Evolutionary conservation across 2,797 vertebrate species (phyloP).

Genomic region (Denticeps clupeoides): DNA sequence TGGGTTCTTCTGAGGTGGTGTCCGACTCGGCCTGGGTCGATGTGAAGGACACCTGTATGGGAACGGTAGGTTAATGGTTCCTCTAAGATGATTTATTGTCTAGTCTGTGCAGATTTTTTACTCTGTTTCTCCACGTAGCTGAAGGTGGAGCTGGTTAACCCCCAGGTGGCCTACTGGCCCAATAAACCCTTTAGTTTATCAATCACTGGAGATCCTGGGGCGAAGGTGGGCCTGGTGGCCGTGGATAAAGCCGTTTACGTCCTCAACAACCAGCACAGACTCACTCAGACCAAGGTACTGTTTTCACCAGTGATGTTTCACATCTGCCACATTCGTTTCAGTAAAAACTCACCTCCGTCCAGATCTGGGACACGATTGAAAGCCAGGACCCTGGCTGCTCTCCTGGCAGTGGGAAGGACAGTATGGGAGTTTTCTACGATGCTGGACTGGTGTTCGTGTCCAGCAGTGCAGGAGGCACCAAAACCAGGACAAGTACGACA

Average conservation of each 20-base stretch:
- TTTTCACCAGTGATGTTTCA: too few species aligned
- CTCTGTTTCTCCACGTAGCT: conserved; percentile 7
- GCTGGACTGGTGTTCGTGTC: conserved; percentile 66
- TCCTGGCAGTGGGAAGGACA: conserved; percentile 63
- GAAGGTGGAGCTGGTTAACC: not conserved
- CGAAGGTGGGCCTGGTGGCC: conserved; percentile 67
- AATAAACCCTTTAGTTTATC: conserved; percentile 44
- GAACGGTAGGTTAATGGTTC: conserved; percentile 55
- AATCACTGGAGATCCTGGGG: conserved; percentile 57
- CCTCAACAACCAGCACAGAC: conserved; percentile 65
- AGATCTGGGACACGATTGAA: conserved; percentile 76
- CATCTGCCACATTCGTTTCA: too few species aligned
- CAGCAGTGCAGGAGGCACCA: conserved; percentile 23
- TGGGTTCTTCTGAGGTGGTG: conserved; percentile 49
- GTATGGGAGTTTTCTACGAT: conserved; percentile 64
- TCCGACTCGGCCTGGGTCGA: conserved; percentile 78
- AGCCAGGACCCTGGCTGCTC: conserved; percentile 71
- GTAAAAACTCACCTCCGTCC: not conserved
- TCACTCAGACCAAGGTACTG: conserved; percentile 65
- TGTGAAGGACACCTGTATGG: conserved; percentile 71
- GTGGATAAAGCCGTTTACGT: conserved; percentile 76
- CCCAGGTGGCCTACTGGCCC: conserved; percentile 28
- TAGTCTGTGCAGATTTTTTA: not conserved
- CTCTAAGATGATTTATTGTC: too few species aligned
- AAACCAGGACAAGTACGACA: not conserved